These are phyloP conservation scores for Euclidia mi DNA, from an alignment of 2,888 invertebrate species.

Conservation along the genomic window DNA sequence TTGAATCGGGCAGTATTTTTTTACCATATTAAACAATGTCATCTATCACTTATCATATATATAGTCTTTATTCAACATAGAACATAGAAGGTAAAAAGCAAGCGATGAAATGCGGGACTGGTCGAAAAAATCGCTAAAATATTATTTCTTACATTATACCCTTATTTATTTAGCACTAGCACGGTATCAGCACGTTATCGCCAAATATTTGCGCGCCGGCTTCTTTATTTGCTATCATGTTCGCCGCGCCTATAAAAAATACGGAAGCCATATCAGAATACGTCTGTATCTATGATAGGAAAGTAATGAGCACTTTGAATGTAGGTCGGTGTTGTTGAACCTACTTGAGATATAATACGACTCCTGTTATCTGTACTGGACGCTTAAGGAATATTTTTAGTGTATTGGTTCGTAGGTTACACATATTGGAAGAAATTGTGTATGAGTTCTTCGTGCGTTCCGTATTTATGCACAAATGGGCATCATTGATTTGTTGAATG, in stretches of 20 bases:
- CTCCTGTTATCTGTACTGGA: slow-evolving; percentile 53
- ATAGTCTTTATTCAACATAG: no score
- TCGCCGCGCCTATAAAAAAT: slow-evolving; percentile 36
- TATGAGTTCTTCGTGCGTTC: no score
- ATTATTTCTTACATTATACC: slow-evolving; percentile 3
- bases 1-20: no score
- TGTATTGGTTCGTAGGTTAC: no score
- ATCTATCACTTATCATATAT: no score
- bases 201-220: slow-evolving; percentile 34
- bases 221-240: slow-evolving; percentile 9
- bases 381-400: slow-evolving; percentile 40
- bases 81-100: background rate
- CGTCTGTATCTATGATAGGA: slow-evolving; percentile 63
- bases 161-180: slow-evolving; percentile 19
- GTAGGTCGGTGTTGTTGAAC: slow-evolving; percentile 76
- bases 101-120: background rate
- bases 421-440: no score
- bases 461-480: no score
- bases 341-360: slow-evolving; percentile 73
- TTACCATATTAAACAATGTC: no score
- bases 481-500: no score
- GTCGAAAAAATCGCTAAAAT: background rate
- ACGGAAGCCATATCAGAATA: slow-evolving; percentile 63
- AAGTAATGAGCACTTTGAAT: slow-evolving; percentile 72
- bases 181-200: slow-evolving; percentile 27